These are phyloP conservation scores for Sebastolobus altivelis DNA, from an alignment of 2,797 vertebrate species.

Conservation along the genomic window DNA sequence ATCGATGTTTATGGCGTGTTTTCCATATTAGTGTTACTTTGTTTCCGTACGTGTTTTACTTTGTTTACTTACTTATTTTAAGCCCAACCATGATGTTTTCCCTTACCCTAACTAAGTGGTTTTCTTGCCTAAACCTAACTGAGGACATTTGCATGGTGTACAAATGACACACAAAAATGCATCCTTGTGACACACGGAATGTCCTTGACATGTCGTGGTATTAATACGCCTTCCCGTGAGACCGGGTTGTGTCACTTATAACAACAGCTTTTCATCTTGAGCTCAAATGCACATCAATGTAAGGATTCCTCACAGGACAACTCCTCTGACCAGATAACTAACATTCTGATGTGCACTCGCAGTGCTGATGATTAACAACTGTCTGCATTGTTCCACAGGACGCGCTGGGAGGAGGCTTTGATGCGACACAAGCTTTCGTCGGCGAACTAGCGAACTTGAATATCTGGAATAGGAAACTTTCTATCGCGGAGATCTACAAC, in stretches of 20 bases:
- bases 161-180: too few relatives aligned
- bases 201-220: too few relatives aligned
- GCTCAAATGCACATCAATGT: not conserved
- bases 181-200: too few relatives aligned
- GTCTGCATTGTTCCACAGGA: slow-evolving; percentile 83
- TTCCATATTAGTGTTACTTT: too few relatives aligned
- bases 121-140: too few relatives aligned
- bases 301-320: not conserved
- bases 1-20: too few relatives aligned
- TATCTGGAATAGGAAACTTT: slow-evolving; percentile 95
- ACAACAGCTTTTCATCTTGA: not conserved
- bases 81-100: too few relatives aligned
- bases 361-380: not conserved
- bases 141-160: too few relatives aligned
- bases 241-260: not conserved
- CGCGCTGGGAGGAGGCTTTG: slow-evolving; percentile 94
- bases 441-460: slow-evolving; percentile 95
- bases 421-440: slow-evolving; percentile 94
- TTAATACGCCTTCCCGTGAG: too few relatives aligned
- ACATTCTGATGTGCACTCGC: not conserved
- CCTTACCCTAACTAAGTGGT: too few relatives aligned
- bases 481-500: slow-evolving; percentile 91
- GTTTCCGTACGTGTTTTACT: too few relatives aligned
- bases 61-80: too few relatives aligned
- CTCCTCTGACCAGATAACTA: not conserved